Evolutionary conservation across 64 coral and sea anemone species (phyloP), one percentile per base, ranked within the genome.

Genomic region (Stichodactyla mertensii): DNA sequence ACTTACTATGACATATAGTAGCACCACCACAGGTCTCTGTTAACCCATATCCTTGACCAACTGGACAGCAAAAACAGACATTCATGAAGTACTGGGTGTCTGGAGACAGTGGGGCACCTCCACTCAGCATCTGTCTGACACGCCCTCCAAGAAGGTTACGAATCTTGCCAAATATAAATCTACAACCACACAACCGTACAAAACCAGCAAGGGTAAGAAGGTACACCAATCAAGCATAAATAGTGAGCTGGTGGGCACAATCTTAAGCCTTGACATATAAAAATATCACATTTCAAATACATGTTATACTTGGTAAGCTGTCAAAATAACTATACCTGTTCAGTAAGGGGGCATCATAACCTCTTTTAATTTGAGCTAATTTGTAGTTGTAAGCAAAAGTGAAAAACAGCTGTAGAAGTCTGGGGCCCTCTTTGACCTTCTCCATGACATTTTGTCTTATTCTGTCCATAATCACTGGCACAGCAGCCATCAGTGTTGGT

Each of bases 81-180:
- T 99, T 99, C 97, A 99, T 99, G 86, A 99, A 99, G 90, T 86
- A 91, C 85, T 99, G 93, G 7, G 97, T 99, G 19, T 99, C 97
- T 67, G 89, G 74, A 5, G 97, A 99, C 27, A 99, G 27, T 6
- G 97, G 97, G 6, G 97, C 97, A 57, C 97, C 97, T 12, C 97
- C 97, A 86, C 97, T 92, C 26, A 99, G 69, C 18, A 99, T 91
- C 88, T 92, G 89, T 15, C 97, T 60, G 4, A 99, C 90, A 83
- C 90, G 93, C 0, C 97, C 97, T 55, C 97, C 97, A 0, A 99
- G 90, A 55, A 99, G 71, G 59, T 83, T 90, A 12, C 93, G 93
- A 71, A 94, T 86, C 52, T 99, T 99, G 4, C 67, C 88, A 83
- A 98, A 98, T 74, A 98, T 91, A 82, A 98, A 94, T 84, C 96